Evolutionary conservation across 2,113 vertebrate species (phyloP).

Genomic region (Pica pica): DNA sequence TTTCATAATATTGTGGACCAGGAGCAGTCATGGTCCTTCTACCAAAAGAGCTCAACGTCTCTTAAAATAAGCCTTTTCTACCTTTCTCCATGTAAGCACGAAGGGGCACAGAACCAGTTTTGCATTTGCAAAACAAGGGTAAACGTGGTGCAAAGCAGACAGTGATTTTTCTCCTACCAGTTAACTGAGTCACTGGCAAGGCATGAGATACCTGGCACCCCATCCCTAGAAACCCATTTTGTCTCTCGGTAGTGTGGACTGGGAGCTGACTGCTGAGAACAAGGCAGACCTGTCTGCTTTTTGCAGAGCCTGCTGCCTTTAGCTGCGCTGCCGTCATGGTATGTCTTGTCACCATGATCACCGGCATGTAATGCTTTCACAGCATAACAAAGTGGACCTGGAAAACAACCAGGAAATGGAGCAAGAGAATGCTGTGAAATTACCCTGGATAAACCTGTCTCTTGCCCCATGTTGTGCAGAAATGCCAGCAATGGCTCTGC

Average conservation of each 20-base stretch:
- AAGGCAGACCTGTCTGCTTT: neutral
- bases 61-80: neutral
- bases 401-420: slow-evolving; percentile 14
- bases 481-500: neutral
- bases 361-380: neutral
- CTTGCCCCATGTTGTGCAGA: neutral
- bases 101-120: neutral
- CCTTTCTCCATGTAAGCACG: neutral
- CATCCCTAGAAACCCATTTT: neutral
- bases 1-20: neutral
- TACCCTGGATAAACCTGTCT: neutral
- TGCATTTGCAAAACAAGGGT: neutral
- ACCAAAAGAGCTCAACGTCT: fast-evolving
- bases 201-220: neutral
- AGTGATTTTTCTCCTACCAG: neutral
- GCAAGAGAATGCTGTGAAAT: neutral
- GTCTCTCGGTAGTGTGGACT: neutral
- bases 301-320: neutral
- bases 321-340: neutral
- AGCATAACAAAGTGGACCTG: neutral
- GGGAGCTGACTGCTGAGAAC: neutral
- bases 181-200: neutral
- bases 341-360: slow-evolving; percentile 27
- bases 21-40: neutral
- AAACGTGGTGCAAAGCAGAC: neutral